Evolutionary conservation across 2,888 invertebrate genomes (phyloP), one percentile per base, ranked within the genome.

Genomic region (Xylota segnis): DNA sequence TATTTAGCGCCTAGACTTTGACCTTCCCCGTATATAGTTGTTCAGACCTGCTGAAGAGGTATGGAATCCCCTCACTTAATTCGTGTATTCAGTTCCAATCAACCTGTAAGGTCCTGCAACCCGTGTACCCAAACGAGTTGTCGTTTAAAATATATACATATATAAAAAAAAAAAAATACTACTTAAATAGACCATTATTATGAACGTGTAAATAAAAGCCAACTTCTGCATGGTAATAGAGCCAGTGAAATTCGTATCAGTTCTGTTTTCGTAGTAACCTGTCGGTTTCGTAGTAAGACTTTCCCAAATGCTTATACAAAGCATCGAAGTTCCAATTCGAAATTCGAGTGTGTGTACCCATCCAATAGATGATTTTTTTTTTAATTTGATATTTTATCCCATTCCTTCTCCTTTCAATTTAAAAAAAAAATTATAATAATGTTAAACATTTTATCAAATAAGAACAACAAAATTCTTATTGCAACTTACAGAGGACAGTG

Each of bases 401-500:
- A 23, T 29, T 12, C 9, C 4, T 29, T 54, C 1, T 14, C 29
- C 10, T 23, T 6, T 50, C 23, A 16, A 23, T 12, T 27, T 23
- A 4, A 2, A 2, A 27, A 12, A 34, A 56, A 14, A 34, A 34
- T 9, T 29, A 52, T 10, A 27, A 23, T 5, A n/a, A 52, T 27
- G n/a, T 6, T 0, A 45, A 47, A 14, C 0, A 14, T 27, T 14
- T 12, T 14, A 5, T 32, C 5, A 5, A 32, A 18, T 50, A 7
- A 34, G 23, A 5, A 6, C 9, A 23, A 29, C 4, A 0, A 0
- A 16, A 9, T 47, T n/a, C 52, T 27, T 47, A 12, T 37, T 12
- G 10, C 14, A 47, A 10, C 10, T 72, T 83, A 14, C 68, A 83
- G 83, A 83, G 14, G 83, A 83, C 23, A 47, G 59, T 3, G 78